phyloP scores from a whole-genome alignment of 2,888 invertebrate species.

The Syrista parreyssii region DNA sequence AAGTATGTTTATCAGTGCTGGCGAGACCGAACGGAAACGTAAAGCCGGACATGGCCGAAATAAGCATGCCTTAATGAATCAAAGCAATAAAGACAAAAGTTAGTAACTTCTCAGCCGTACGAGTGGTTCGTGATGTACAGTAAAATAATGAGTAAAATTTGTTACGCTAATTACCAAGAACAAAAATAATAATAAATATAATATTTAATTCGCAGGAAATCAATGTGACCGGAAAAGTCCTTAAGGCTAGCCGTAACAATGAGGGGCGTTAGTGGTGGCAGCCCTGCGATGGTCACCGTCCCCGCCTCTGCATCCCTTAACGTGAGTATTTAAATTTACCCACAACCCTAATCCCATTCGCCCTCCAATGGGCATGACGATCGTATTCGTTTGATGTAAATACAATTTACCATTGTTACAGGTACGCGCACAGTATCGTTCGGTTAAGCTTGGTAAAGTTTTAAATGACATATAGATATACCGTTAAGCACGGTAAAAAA shows the following conservation, averaged over 20 bases:
- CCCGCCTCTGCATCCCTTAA: conserved; percentile 55
- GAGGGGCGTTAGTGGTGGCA: conserved; percentile 51
- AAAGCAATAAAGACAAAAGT: background rate
- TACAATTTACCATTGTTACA: background rate
- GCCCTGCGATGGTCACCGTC: conserved; percentile 50
- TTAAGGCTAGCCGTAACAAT: conserved; percentile 26
- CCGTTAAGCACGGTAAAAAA: background rate
- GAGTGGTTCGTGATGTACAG: background rate
- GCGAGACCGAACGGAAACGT: background rate
- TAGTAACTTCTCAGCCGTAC: background rate
- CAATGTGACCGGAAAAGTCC: background rate
- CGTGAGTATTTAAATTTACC: conserved; percentile 40
- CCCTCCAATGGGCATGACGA: background rate
- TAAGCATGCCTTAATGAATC: background rate
- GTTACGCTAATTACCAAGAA: no score
- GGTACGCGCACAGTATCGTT: background rate
- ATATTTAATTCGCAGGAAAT: background rate
- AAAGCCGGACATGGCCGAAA: background rate
- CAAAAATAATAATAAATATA: background rate
- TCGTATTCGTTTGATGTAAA: background rate
- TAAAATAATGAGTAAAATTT: no score
- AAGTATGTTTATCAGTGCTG: background rate
- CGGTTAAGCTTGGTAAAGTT: background rate
- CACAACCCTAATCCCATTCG: conserved; percentile 34
- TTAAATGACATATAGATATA: background rate